These are phyloP conservation scores for Eristalis intricaria DNA, from an alignment of 2,888 invertebrate species.

Conservation along the genomic window DNA sequence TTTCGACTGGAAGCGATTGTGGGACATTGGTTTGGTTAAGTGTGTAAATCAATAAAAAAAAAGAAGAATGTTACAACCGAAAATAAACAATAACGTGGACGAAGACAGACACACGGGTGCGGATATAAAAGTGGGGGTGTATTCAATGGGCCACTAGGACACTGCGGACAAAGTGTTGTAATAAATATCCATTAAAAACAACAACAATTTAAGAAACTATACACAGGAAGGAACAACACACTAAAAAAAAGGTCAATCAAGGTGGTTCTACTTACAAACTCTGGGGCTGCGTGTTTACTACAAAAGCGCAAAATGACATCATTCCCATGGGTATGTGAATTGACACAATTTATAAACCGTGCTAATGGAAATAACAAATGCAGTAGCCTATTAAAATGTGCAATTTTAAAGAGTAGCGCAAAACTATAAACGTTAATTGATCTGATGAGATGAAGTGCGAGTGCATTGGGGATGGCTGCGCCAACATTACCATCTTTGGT, in stretches of 20 bases:
- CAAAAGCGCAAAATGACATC: constrained; percentile 70
- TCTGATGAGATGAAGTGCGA: not conserved
- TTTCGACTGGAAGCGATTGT: not conserved
- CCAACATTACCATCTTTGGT: not conserved
- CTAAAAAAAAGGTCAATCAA: constrained; percentile 58
- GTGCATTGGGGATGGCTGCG: not conserved
- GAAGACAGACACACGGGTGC: not conserved
- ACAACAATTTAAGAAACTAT: not conserved
- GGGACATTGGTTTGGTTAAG: constrained; percentile 13
- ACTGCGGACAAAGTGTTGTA: constrained; percentile 33
- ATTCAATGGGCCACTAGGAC: constrained; percentile 4
- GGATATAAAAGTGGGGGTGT: not conserved
- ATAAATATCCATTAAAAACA: constrained; percentile 36
- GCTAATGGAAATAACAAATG: constrained; percentile 46
- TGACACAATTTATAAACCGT: constrained; percentile 41
- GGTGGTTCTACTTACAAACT: constrained; percentile 67
- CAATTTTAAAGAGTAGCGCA: constrained; percentile 31
- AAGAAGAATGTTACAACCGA: not conserved
- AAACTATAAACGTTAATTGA: constrained; percentile 28
- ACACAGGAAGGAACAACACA: constrained; percentile 31
- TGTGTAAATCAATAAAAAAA: constrained; percentile 53
- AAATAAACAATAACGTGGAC: constrained; percentile 27
- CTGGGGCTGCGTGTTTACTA: constrained; percentile 57
- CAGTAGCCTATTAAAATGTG: constrained; percentile 35
- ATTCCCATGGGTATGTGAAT: constrained; percentile 50